Evolutionary conservation across 2,888 invertebrate species (phyloP).

Genomic region (Andrena bucephala): DNA sequence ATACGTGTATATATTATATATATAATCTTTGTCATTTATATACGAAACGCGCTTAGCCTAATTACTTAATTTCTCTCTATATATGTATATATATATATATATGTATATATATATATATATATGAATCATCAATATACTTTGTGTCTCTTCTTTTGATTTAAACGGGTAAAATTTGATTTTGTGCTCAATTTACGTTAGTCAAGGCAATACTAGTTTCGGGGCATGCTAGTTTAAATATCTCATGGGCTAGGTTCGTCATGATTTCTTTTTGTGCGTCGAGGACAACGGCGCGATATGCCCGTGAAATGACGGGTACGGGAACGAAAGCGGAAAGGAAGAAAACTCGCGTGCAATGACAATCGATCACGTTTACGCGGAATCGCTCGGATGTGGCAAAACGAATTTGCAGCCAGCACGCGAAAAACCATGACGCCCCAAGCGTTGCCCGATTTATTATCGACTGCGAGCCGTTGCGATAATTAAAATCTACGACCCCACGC

Average conservation of each 20-base stretch:
- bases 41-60: conserved; percentile 65
- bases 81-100: conserved; percentile 62
- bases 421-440: conserved; percentile 61
- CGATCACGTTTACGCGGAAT: conserved; percentile 13
- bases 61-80: conserved; percentile 53
- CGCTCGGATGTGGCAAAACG: conserved; percentile 37
- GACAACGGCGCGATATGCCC: not conserved
- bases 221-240: conserved; percentile 26
- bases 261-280: conserved; percentile 5
- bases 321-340: not conserved
- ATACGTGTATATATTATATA: conserved; percentile 54
- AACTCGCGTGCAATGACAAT: not conserved
- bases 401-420: conserved; percentile 50
- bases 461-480: conserved; percentile 73
- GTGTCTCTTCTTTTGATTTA: conserved; percentile 74
- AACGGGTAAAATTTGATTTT: conserved; percentile 82
- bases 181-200: conserved; percentile 83
- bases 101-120: conserved; percentile 64
- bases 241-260: conserved; percentile 28
- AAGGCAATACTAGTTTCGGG: conserved; percentile 80
- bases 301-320: not conserved
- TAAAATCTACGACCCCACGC: conserved; percentile 72
- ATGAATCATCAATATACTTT: conserved; percentile 75
- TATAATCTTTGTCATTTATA: conserved; percentile 54
- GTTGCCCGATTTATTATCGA: conserved; percentile 70